A percentile compares a stretch with the other conserved stretches of the same genome.
phyloP scores from a whole-genome alignment of 2,113 vertebrate genomes.

The Calypte anna region DNA sequence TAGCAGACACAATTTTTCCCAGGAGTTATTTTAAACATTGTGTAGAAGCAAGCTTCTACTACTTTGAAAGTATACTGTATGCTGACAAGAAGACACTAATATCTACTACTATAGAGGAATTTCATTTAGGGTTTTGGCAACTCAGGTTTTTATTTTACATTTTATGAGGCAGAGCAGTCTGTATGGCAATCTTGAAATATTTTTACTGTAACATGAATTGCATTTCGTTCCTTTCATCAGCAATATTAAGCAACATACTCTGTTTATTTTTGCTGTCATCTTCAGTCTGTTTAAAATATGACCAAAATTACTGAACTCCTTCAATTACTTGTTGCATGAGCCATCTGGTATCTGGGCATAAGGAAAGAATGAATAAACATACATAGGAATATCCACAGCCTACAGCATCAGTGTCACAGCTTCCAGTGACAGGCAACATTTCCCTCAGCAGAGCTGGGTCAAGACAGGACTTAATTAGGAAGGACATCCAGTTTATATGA shows the following conservation, averaged over 20 bases:
- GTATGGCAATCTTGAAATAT: not conserved
- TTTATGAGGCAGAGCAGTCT: not conserved
- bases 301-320: not conserved
- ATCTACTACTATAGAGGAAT: not conserved
- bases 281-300: not conserved
- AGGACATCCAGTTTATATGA: not conserved
- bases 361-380: not conserved
- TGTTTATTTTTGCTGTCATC: not conserved
- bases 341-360: not conserved
- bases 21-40: not conserved
- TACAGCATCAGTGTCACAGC: not conserved
- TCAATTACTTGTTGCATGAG: not conserved
- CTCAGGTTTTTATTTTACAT: not conserved
- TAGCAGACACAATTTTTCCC: not conserved
- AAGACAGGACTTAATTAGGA: not conserved
- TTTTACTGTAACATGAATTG: not conserved
- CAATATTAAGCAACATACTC: not conserved
- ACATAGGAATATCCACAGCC: not conserved
- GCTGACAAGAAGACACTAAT: not conserved
- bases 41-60: not conserved
- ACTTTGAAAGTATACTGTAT: not conserved
- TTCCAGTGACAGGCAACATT: not conserved
- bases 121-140: not conserved
- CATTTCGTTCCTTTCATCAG: not conserved
- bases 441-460: not conserved